Conservation (phyloP, 2,888 invertebrate species). For the Herminia tarsipennalis region DNA sequence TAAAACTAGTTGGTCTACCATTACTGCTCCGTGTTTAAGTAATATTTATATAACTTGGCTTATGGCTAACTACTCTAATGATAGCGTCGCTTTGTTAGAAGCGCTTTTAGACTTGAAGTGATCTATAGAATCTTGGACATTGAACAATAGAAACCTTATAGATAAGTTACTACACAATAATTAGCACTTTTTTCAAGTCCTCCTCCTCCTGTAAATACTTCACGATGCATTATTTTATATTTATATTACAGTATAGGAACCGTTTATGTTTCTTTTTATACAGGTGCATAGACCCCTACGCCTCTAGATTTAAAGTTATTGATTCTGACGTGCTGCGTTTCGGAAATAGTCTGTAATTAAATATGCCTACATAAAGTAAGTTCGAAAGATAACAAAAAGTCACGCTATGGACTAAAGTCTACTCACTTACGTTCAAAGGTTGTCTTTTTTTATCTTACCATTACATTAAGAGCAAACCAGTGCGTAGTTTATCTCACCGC, state of each 20-base stretch:
- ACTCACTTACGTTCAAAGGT: conserved; percentile 48
- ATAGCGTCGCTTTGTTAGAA: conserved; percentile 21
- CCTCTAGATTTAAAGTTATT: too few species aligned
- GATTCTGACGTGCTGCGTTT: too few species aligned
- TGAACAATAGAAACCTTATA: too few species aligned
- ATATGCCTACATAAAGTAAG: conserved; percentile 5
- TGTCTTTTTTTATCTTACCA: conserved; percentile 43
- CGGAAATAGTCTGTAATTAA: background rate
- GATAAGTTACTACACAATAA: too few species aligned
- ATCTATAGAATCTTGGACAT: too few species aligned
- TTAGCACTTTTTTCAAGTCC: too few species aligned
- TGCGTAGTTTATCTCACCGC: conserved; percentile 48
- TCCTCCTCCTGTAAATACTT: too few species aligned
- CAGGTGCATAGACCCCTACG: too few species aligned
- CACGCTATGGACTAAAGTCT: conserved; percentile 17
- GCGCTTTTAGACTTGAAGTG: too few species aligned
- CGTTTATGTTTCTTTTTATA: too few species aligned
- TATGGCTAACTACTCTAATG: conserved; percentile 38
- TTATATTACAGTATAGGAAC: too few species aligned
- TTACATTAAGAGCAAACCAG: conserved; percentile 37
- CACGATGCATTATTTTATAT: too few species aligned
- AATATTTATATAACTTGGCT: conserved; percentile 28
- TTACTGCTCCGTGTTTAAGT: conserved; percentile 29
- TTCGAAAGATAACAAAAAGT: conserved; percentile 6
- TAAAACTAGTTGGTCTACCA: conserved; percentile 35